Conservation (phyloP, 2,888 invertebrate species). For the Conops quadrifasciatus region DNA sequence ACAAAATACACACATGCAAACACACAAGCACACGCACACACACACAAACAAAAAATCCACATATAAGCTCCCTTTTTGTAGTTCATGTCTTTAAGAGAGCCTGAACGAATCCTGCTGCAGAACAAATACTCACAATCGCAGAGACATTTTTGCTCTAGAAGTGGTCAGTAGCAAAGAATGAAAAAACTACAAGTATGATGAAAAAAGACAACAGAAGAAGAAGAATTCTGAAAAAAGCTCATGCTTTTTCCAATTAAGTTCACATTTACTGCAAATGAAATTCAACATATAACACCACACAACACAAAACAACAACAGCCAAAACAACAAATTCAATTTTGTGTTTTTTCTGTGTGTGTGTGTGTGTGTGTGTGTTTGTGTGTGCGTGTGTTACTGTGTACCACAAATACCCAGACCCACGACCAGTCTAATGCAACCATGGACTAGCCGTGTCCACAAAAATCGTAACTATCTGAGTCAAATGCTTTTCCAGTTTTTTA, state of each 20-base stretch:
- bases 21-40: background rate
- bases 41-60: background rate
- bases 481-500: background rate
- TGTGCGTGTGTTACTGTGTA: background rate
- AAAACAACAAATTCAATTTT: background rate
- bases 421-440: background rate
- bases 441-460: background rate
- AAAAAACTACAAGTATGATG: too few species aligned
- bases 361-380: background rate
- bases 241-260: conserved; percentile 34
- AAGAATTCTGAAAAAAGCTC: conserved; percentile 2
- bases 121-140: background rate
- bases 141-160: too few species aligned
- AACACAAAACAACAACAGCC: background rate
- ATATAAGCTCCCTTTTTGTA: background rate
- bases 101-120: background rate
- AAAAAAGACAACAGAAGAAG: background rate
- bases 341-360: background rate
- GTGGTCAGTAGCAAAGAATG: background rate
- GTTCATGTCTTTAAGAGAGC: too few species aligned
- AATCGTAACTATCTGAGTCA: background rate
- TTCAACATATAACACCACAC: too few species aligned
- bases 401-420: background rate
- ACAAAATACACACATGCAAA: background rate
- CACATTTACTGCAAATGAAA: conserved; percentile 33